A percentile compares a stretch with the other conserved stretches of the same genome.
Conservation (phyloP, 53 echinoderm and acorn worm species). For the Luidia sarsii region DNA sequence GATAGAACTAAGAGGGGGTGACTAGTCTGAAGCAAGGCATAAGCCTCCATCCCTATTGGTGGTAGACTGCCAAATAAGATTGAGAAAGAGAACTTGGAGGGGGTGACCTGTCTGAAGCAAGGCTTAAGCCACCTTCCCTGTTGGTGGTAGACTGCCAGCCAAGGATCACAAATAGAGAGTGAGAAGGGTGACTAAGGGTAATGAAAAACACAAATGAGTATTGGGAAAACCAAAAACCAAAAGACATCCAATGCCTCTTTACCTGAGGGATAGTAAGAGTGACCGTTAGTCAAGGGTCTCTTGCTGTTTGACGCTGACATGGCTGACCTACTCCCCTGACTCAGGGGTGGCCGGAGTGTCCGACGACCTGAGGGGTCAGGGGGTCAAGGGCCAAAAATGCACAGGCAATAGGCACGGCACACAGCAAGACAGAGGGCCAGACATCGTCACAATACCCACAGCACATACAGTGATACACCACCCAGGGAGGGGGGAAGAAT, state of each 20-base stretch:
- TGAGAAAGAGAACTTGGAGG: too few species aligned
- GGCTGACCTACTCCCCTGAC: slow-evolving; percentile 36
- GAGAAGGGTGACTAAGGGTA: background rate
- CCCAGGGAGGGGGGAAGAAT: too few species aligned
- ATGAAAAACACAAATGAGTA: background rate
- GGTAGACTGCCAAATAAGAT: too few species aligned
- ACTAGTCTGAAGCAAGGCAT: too few species aligned
- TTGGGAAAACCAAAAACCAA: background rate
- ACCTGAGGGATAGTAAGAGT: slow-evolving; percentile 15
- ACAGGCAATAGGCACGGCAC: slow-evolving; percentile 41
- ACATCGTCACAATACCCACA: background rate
- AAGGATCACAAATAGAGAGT: background rate
- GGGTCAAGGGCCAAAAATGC: slow-evolving; percentile 21
- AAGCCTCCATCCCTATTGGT: too few species aligned
- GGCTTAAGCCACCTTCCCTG: too few species aligned
- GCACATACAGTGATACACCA: too few species aligned
- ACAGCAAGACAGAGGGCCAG: slow-evolving; percentile 25
- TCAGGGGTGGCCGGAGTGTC: slow-evolving; percentile 34
- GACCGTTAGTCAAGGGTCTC: slow-evolving; percentile 37
- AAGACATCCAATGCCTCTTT: background rate
- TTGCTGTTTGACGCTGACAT: too few species aligned
- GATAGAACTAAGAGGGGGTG: too few species aligned
- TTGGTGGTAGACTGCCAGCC: too few species aligned
- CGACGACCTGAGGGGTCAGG: slow-evolving; percentile 33
- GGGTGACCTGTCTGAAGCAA: too few species aligned